These are phyloP conservation scores for Cardiocondyla obscurior DNA, from an alignment of 1,140 invertebrate genomes.

Conservation along the genomic window DNA sequence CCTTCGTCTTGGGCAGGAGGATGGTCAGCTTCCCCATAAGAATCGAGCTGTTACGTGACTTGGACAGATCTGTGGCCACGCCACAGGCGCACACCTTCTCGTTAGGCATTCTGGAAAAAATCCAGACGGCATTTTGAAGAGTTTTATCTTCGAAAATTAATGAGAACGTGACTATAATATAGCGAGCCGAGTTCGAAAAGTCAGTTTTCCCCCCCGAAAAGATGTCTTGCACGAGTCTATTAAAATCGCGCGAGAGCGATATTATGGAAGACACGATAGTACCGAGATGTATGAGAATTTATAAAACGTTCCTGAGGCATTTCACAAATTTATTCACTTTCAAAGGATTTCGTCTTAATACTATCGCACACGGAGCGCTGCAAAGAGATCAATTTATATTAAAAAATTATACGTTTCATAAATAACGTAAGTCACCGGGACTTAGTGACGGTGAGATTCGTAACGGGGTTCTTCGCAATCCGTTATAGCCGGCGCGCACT, in stretches of 20 bases:
- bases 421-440: neutral
- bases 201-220: neutral
- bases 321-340: neutral
- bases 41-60: slow-evolving; percentile 72
- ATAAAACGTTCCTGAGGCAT: neutral
- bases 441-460: neutral
- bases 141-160: neutral
- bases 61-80: slow-evolving; percentile 71
- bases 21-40: slow-evolving; percentile 72
- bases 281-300: neutral
- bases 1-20: slow-evolving; percentile 73
- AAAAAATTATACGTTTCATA: slow-evolving; percentile 18
- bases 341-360: neutral
- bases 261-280: neutral
- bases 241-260: neutral
- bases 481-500: slow-evolving; percentile 13
- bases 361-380: neutral
- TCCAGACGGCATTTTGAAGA: neutral
- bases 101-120: slow-evolving; percentile 79
- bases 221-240: neutral
- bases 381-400: neutral
- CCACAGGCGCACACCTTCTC: slow-evolving; percentile 79
- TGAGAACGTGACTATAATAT: neutral
- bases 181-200: neutral
- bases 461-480: neutral